Evolutionary conservation across 2,888 invertebrate species (phyloP).

Genomic region (Metalampra italica): DNA sequence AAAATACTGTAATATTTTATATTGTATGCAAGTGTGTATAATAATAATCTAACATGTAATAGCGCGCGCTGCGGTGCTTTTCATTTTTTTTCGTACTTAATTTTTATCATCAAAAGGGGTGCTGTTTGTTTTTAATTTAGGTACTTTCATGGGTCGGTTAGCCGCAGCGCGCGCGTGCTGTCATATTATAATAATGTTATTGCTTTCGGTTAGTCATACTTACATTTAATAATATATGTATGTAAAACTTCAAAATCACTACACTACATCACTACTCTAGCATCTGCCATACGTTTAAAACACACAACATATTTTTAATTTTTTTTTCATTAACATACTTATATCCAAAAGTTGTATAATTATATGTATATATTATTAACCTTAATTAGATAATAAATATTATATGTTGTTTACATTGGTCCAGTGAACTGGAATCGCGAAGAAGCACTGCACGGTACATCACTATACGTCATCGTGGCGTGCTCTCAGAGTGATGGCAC

Average conservation of each 20-base stretch:
- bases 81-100: not conserved
- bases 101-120: conserved; percentile 1
- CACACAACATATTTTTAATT: conserved; percentile 62
- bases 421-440: conserved; percentile 64
- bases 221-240: conserved; percentile 45
- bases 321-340: conserved; percentile 61
- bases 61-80: conserved; percentile 62
- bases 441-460: conserved; percentile 37
- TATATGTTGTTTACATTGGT: conserved; percentile 61
- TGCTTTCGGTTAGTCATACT: conserved; percentile 73
- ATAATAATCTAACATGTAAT: conserved; percentile 45
- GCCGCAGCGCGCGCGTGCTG: conserved; percentile 68
- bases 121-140: conserved; percentile 8
- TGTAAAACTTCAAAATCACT: conserved; percentile 77
- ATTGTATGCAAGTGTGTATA: conserved; percentile 69
- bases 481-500: conserved; percentile 64
- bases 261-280: conserved; percentile 73
- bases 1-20: conserved; percentile 71
- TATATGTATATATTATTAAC: conserved; percentile 52
- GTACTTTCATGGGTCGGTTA: conserved; percentile 16
- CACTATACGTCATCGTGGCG: conserved; percentile 37
- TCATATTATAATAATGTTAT: conserved; percentile 58
- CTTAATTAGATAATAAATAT: conserved; percentile 54
- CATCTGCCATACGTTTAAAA: conserved; percentile 72
- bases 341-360: conserved; percentile 73